A percentile compares a stretch with the other conserved stretches of the same genome.
phyloP scores from a whole-genome alignment of 2,113 vertebrate species.

The Nestor notabilis region DNA sequence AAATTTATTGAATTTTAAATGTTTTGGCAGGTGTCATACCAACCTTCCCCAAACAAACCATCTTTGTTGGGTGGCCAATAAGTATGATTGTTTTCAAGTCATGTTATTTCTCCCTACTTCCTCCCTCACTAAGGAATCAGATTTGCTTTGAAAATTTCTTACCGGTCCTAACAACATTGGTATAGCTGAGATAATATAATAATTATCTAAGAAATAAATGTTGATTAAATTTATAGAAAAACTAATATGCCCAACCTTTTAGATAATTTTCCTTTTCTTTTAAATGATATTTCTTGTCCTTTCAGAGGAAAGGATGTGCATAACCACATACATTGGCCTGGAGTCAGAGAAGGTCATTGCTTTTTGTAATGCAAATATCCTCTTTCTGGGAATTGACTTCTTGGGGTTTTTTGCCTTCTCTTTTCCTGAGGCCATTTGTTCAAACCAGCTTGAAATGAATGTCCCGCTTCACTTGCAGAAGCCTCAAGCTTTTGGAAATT shows the following conservation, averaged over 20 bases:
- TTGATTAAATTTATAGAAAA: neutral
- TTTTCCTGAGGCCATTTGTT: neutral
- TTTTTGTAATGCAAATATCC: conserved; percentile 22
- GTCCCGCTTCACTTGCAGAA: accelerated
- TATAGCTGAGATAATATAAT: neutral
- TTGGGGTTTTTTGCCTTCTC: neutral
- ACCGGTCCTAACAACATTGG: neutral
- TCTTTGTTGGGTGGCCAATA: neutral
- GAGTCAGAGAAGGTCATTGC: neutral
- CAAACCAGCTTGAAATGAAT: neutral
- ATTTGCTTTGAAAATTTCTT: neutral
- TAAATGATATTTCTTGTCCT: neutral
- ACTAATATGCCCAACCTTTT: neutral
- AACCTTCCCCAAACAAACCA: neutral
- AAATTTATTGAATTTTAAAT: neutral
- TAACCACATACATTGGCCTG: neutral
- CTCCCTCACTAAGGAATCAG: neutral
- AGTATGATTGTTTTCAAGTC: neutral
- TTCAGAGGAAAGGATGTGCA: neutral
- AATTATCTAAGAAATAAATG: neutral
- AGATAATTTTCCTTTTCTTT: neutral
- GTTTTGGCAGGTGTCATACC: neutral
- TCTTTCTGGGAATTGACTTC: neutral
- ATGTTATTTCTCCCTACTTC: neutral
- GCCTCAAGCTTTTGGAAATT: neutral